A percentile compares a stretch with the other conserved stretches of the same genome.
Conservation (phyloP, 2,113 vertebrate genomes). For the Marmota monax region DNA sequence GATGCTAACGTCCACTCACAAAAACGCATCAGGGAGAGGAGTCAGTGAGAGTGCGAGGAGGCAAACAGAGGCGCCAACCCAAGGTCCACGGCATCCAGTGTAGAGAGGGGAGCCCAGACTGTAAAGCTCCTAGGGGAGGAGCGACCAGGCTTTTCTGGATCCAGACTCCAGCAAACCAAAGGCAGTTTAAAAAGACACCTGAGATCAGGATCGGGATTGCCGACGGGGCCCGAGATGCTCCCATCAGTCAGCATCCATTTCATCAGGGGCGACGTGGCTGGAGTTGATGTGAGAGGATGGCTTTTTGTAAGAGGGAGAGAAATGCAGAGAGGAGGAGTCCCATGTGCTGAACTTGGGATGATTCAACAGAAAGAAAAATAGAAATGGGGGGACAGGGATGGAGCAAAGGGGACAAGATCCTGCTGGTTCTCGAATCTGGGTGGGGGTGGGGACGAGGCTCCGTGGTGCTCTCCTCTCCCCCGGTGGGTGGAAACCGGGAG, state of each 20-base stretch:
- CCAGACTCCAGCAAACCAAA: background rate
- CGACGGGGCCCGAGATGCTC: background rate
- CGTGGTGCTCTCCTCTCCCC: background rate
- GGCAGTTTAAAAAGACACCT: background rate
- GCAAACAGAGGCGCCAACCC: accelerated
- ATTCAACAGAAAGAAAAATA: background rate
- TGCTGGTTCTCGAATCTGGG: background rate
- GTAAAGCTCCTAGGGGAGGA: background rate
- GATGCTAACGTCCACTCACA: background rate
- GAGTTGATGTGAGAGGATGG: background rate
- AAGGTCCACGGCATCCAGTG: too few species aligned
- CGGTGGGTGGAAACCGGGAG: background rate
- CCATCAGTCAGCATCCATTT: background rate
- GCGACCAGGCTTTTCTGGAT: background rate
- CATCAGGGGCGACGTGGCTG: background rate
- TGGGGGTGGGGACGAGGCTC: background rate
- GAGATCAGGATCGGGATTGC: background rate
- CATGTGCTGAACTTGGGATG: background rate
- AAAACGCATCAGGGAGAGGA: too few species aligned
- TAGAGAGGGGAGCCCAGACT: background rate
- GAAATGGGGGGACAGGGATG: too few species aligned
- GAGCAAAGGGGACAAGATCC: background rate
- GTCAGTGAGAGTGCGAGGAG: accelerated
- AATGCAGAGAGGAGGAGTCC: background rate
- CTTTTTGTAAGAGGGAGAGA: background rate